Conservation (phyloP, 1,140 invertebrate genomes). For the Drosophila obscura region DNA sequence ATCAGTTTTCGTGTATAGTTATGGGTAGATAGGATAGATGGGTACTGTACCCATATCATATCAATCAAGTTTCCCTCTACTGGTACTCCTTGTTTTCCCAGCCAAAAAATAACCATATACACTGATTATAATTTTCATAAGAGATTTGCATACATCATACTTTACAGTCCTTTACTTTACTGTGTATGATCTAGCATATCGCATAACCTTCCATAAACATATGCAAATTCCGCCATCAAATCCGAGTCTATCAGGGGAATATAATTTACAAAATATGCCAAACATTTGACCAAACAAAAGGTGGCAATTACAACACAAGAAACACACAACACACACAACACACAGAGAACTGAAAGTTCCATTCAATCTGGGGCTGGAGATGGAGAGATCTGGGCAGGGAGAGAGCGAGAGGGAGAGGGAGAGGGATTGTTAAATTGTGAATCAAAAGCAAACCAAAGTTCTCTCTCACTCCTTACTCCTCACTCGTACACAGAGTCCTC, state of each 20-base stretch:
- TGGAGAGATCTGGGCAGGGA: background rate
- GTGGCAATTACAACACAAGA: conserved; percentile 62
- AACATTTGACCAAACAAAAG: conserved; percentile 66
- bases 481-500: background rate
- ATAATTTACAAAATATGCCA: conserved; percentile 74
- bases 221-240: conserved; percentile 55
- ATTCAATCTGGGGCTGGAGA: conserved; percentile 21
- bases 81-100: too few relatives aligned
- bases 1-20: too few relatives aligned
- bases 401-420: background rate
- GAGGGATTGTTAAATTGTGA: conserved; percentile 22
- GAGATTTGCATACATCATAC: conserved; percentile 41
- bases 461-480: too few relatives aligned
- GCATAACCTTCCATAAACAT: conserved; percentile 26
- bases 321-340: background rate
- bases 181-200: conserved; percentile 25
- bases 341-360: conserved; percentile 25
- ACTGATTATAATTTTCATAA: background rate
- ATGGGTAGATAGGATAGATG: too few relatives aligned
- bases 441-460: conserved; percentile 57
- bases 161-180: accelerated
- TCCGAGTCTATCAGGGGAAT: conserved; percentile 15
- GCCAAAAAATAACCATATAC: background rate
- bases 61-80: too few relatives aligned
- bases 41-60: too few relatives aligned